Evolutionary conservation across 1,140 invertebrate genomes (phyloP).

Genomic region (Caenorhabditis inopinata): DNA sequence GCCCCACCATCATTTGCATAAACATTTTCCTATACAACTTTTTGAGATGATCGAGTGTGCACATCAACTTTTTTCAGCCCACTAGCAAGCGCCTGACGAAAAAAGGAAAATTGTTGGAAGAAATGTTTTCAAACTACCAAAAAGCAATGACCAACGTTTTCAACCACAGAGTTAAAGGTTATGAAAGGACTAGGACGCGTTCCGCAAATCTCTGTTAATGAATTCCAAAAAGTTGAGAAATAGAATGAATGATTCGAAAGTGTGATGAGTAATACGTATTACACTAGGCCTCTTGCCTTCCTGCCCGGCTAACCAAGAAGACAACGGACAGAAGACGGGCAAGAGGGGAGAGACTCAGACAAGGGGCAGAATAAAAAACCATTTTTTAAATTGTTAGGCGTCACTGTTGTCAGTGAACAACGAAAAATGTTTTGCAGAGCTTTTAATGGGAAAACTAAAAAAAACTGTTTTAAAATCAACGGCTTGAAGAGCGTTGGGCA

Average conservation of each 20-base stretch:
- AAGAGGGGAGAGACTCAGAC: background rate
- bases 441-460: background rate
- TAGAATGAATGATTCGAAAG: background rate
- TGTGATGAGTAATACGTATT: slow-evolving; percentile 31
- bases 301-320: background rate
- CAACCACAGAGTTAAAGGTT: too few species aligned
- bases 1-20: slow-evolving; percentile 22
- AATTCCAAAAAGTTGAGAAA: background rate
- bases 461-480: background rate
- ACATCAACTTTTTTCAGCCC: slow-evolving; percentile 20
- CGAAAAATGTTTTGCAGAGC: too few species aligned
- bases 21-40: slow-evolving; percentile 2
- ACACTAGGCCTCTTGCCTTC: background rate
- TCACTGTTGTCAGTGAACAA: background rate
- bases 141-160: too few species aligned
- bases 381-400: background rate
- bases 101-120: too few species aligned
- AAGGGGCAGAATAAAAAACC: background rate
- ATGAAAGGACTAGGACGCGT: too few species aligned
- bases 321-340: background rate
- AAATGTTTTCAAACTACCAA: too few species aligned
- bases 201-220: too few species aligned
- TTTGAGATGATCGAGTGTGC: background rate
- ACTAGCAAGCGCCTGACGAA: too few species aligned
- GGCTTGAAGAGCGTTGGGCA: too few species aligned